Conservation (phyloP, 2,888 invertebrate species). For the Drosophila anomalipes region DNA sequence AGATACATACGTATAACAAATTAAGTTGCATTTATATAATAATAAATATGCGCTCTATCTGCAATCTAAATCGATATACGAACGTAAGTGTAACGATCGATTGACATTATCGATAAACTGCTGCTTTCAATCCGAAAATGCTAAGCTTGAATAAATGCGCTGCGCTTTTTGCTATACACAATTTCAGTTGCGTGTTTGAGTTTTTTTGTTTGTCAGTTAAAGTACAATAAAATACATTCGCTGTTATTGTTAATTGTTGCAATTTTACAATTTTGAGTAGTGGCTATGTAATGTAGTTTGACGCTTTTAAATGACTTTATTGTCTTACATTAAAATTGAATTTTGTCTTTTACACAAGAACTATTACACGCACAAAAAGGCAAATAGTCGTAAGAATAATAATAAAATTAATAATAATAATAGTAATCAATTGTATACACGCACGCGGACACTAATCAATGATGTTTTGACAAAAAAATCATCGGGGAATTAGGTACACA, state of each 20-base stretch:
- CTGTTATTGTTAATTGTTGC: constrained; percentile 47
- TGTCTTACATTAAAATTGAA: constrained; percentile 63
- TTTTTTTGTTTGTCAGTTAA: constrained; percentile 17
- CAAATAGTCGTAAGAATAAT: constrained; percentile 43
- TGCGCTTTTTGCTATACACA: constrained; percentile 53
- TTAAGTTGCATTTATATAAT: constrained; percentile 40
- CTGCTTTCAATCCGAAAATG: constrained; percentile 38
- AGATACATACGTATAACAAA: constrained; percentile 52
- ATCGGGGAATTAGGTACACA: constrained; percentile 29
- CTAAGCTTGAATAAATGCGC: constrained; percentile 59
- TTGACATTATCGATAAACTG: constrained; percentile 27
- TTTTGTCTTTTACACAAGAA: constrained; percentile 59
- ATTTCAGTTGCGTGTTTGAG: constrained; percentile 41
- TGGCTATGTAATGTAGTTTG: constrained; percentile 40
- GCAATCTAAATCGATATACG: constrained; percentile 23
- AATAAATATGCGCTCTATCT: constrained; percentile 40
- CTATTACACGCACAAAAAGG: constrained; percentile 44
- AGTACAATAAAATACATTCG: constrained; percentile 21
- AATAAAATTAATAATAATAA: constrained; percentile 37
- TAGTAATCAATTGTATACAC: constrained; percentile 41
- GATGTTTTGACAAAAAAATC: constrained; percentile 23
- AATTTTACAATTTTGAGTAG: constrained; percentile 48
- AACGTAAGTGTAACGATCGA: constrained; percentile 20
- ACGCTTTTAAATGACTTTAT: constrained; percentile 59
- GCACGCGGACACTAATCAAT: constrained; percentile 35